These are phyloP conservation scores for Lymantria dispar DNA, from an alignment of 2,888 invertebrate genomes.

Conservation along the genomic window DNA sequence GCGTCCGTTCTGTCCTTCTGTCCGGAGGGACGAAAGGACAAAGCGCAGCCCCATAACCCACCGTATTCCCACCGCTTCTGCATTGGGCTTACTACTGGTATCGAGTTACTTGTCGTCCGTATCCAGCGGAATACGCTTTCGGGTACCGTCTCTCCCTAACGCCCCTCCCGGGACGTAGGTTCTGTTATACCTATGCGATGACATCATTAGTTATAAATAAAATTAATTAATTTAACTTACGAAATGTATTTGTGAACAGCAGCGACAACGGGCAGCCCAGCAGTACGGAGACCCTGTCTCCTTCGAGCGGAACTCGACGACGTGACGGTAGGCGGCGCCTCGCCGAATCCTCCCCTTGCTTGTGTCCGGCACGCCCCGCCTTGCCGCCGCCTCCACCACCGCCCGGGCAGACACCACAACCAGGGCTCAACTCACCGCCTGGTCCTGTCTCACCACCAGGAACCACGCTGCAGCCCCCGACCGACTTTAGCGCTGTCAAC, in stretches of 20 bases:
- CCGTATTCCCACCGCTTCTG: too few species aligned
- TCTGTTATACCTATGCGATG: too few species aligned
- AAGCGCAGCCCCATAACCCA: too few species aligned
- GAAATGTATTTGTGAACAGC: conserved; percentile 45
- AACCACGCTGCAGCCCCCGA: conserved; percentile 16
- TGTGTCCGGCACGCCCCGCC: conserved; percentile 58
- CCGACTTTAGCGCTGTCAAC: conserved; percentile 79
- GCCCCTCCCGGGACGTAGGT: too few species aligned
- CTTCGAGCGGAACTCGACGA: conserved; percentile 36
- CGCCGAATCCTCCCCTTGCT: conserved; percentile 69
- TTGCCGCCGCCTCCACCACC: conserved; percentile 63
- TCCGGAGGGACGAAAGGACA: too few species aligned
- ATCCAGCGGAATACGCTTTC: too few species aligned
- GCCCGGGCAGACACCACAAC: conserved; percentile 19
- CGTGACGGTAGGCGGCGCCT: conserved; percentile 53
- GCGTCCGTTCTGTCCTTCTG: too few species aligned
- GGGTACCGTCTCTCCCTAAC: too few species aligned
- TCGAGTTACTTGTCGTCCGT: too few species aligned
- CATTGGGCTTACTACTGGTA: too few species aligned
- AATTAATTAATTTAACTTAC: neutral
- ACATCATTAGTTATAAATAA: neutral
- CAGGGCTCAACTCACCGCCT: neutral
- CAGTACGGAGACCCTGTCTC: conserved; percentile 60
- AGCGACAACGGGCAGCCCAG: conserved; percentile 68
- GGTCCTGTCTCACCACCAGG: conserved; percentile 2